Percentiles rank a stretch among this genome's conserved stretches.
phyloP scores from a whole-genome alignment of 1,140 invertebrate species.

The Cydia splendana region DNA sequence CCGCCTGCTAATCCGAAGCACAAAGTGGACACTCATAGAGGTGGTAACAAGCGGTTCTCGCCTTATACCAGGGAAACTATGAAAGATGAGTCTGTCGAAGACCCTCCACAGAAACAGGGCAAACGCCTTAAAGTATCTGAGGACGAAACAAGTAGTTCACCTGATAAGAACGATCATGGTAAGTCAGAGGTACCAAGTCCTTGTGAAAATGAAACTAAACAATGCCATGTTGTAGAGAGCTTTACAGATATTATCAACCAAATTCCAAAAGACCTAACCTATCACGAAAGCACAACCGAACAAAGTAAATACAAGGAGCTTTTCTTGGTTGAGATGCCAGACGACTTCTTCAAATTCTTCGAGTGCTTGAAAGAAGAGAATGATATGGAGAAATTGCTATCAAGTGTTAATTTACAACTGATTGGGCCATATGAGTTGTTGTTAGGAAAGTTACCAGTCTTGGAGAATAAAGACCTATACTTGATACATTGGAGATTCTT shows the following conservation, averaged over 20 bases:
- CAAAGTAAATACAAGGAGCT: constrained; percentile 83
- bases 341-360: constrained; percentile 93
- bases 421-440: constrained; percentile 95
- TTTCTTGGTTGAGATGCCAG: constrained; percentile 93
- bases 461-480: constrained; percentile 82
- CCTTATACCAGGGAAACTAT: constrained; percentile 55
- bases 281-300: constrained; percentile 52
- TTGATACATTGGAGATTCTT: constrained; percentile 94
- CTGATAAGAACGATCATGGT: not conserved
- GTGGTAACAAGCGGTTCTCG: constrained; percentile 47
- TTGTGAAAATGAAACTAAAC: not conserved
- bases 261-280: constrained; percentile 43
- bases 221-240: not conserved
- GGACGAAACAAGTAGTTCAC: constrained; percentile 18
- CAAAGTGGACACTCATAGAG: constrained; percentile 44
- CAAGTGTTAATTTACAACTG: constrained; percentile 84
- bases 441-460: constrained; percentile 82
- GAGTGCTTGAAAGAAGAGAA: constrained; percentile 82
- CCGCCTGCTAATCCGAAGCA: constrained; percentile 76
- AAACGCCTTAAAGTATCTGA: constrained; percentile 35
- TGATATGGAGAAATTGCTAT: constrained; percentile 82
- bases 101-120: constrained; percentile 13
- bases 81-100: constrained; percentile 36
- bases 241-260: constrained; percentile 9
- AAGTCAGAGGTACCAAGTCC: not conserved